Evolutionary conservation across 2,888 invertebrate genomes (phyloP).

Genomic region (Hemaris fuciformis): DNA sequence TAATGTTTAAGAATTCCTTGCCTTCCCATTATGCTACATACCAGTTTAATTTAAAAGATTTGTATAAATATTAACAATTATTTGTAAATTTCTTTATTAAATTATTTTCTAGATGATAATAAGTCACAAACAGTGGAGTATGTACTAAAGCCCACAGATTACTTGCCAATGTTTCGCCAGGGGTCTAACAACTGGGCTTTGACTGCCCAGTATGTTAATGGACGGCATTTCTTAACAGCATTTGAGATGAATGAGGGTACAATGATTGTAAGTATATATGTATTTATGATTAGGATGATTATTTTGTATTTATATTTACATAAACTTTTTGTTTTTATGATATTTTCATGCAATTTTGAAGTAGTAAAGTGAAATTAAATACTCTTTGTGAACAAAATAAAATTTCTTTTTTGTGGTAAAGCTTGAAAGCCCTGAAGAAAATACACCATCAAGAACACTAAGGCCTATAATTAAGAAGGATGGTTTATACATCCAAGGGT

Average conservation of each 20-base stretch:
- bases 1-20: neutral
- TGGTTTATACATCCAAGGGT: slow-evolving; percentile 60
- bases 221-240: slow-evolving; percentile 74
- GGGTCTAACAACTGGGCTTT: slow-evolving; percentile 73
- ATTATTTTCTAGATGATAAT: slow-evolving; percentile 51
- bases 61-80: neutral
- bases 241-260: slow-evolving; percentile 75
- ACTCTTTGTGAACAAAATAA: no score
- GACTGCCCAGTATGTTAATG: slow-evolving; percentile 75
- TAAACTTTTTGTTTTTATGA: no score
- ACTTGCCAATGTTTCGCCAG: slow-evolving; percentile 65
- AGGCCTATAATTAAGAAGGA: slow-evolving; percentile 66
- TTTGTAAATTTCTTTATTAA: no score
- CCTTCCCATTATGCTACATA: neutral
- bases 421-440: slow-evolving; percentile 75
- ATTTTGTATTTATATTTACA: neutral
- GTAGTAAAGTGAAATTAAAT: no score
- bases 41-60: neutral
- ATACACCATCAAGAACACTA: slow-evolving; percentile 63
- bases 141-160: slow-evolving; percentile 67
- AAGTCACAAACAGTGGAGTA: slow-evolving; percentile 70
- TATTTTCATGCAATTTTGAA: no score
- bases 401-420: no score
- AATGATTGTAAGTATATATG: slow-evolving; percentile 66
- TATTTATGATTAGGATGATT: neutral